A percentile compares a stretch with the other conserved stretches of the same genome.
Evolutionary conservation across 1,140 invertebrate genomes (phyloP).

Genomic region (Bactericera cockerelli): DNA sequence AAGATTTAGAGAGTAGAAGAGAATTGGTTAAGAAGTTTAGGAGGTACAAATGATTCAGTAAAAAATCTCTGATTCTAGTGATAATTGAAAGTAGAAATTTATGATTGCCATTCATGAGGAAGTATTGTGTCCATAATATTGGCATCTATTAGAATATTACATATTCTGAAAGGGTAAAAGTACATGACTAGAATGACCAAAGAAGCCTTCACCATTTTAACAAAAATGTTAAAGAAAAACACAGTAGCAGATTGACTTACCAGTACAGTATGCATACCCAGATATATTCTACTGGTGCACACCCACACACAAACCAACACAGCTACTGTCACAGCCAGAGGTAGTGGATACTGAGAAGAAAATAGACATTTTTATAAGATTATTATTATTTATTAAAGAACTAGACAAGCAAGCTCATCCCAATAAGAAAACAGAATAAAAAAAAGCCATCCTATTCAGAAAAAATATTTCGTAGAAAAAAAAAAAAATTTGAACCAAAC

Average conservation of each 20-base stretch:
- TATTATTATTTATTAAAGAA: slow-evolving; percentile 1
- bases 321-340: slow-evolving; percentile 31
- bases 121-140: too few species aligned
- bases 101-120: too few species aligned
- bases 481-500: not conserved
- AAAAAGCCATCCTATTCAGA: not conserved
- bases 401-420: not conserved
- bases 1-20: too few species aligned
- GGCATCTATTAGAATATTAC: too few species aligned
- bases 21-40: too few species aligned
- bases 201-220: too few species aligned
- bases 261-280: slow-evolving; percentile 83
- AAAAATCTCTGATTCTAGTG: too few species aligned
- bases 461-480: not conserved
- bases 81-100: too few species aligned
- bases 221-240: too few species aligned
- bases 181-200: too few species aligned
- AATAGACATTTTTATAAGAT: slow-evolving; percentile 3
- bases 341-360: slow-evolving; percentile 34
- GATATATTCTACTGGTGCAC: slow-evolving; percentile 68
- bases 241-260: slow-evolving; percentile 38
- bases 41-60: too few species aligned
- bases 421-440: not conserved
- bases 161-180: too few species aligned
- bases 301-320: slow-evolving; percentile 53